Evolutionary conservation across 2,888 invertebrate genomes (phyloP).

Genomic region (Smittia sp.): DNA sequence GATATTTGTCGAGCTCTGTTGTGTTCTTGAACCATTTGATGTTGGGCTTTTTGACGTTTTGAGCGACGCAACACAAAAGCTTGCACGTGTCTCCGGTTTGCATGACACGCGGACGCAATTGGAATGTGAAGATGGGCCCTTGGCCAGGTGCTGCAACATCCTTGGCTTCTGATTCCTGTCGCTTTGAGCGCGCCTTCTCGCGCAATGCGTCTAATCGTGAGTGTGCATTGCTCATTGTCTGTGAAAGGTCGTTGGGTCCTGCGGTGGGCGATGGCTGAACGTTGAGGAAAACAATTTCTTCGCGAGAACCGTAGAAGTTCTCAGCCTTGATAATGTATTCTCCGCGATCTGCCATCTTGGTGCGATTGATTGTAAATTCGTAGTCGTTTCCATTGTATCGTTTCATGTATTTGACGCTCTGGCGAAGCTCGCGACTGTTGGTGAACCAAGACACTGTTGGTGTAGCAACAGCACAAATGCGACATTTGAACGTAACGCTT

Average conservation of each 20-base stretch:
- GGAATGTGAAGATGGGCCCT: slow-evolving; percentile 96
- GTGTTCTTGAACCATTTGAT: slow-evolving; percentile 93
- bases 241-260: slow-evolving; percentile 50
- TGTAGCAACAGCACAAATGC: slow-evolving; percentile 90
- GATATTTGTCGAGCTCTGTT: slow-evolving; percentile 83
- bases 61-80: slow-evolving; percentile 77
- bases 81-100: slow-evolving; percentile 96
- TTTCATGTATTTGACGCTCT: slow-evolving; percentile 99
- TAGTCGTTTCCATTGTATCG: slow-evolving; percentile 94
- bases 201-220: slow-evolving; percentile 60
- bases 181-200: slow-evolving; percentile 68
- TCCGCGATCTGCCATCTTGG: slow-evolving; percentile 91
- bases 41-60: slow-evolving; percentile 93
- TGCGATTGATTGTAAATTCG: slow-evolving; percentile 95
- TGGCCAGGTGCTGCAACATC: slow-evolving; percentile 8
- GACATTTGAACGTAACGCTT: slow-evolving; percentile 88
- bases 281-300: slow-evolving; percentile 94
- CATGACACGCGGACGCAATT: slow-evolving; percentile 96
- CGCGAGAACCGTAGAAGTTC: slow-evolving; percentile 92
- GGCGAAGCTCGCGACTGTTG: slow-evolving; percentile 87
- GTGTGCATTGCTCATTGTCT: slow-evolving; percentile 63
- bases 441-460: slow-evolving; percentile 95
- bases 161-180: slow-evolving; percentile 78
- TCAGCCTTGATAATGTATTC: slow-evolving; percentile 96
- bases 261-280: slow-evolving; percentile 70